phyloP scores from a whole-genome alignment of 2,888 invertebrate species.

The Malachius bipustulatus region DNA sequence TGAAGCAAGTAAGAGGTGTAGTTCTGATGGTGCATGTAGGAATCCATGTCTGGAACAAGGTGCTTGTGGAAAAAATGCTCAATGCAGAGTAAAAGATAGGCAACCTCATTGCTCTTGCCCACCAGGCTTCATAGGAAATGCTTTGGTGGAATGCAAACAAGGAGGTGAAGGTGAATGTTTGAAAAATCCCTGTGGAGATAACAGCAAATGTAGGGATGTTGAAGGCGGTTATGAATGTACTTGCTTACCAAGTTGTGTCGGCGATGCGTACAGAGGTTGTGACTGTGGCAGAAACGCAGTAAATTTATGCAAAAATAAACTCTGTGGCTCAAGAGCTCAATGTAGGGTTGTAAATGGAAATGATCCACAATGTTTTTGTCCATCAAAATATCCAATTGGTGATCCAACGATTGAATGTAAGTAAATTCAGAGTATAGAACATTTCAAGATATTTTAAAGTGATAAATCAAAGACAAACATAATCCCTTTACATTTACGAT shows the following conservation, averaged over 20 bases:
- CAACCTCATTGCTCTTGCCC: constrained; percentile 67
- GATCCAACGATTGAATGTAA: constrained; percentile 80
- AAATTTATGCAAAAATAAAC: constrained; percentile 65
- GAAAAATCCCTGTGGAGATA: constrained; percentile 73
- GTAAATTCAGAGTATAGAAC: too few relatives aligned
- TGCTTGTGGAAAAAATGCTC: constrained; percentile 73
- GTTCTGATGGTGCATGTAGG: constrained; percentile 56
- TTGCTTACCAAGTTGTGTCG: constrained; percentile 67
- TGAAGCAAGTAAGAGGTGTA: constrained; percentile 63
- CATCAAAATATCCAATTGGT: constrained; percentile 67
- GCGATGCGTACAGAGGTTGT: constrained; percentile 71
- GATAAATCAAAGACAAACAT: too few relatives aligned
- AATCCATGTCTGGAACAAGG: constrained; percentile 69
- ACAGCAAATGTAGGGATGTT: constrained; percentile 69
- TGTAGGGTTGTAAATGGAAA: constrained; percentile 57
- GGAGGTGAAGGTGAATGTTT: constrained; percentile 61
- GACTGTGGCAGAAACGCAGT: constrained; percentile 54
- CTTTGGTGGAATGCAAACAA: constrained; percentile 54
- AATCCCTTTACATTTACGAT: too few relatives aligned
- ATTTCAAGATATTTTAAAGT: too few relatives aligned
- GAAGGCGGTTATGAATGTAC: constrained; percentile 66
- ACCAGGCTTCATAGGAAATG: constrained; percentile 61
- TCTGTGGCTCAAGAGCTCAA: constrained; percentile 72
- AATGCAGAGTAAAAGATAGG: constrained; percentile 67
- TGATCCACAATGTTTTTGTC: constrained; percentile 73